Evolutionary conservation across 2,888 invertebrate genomes (phyloP), one percentile per base, ranked within the genome.

Genomic region (Phalera bucephala): DNA sequence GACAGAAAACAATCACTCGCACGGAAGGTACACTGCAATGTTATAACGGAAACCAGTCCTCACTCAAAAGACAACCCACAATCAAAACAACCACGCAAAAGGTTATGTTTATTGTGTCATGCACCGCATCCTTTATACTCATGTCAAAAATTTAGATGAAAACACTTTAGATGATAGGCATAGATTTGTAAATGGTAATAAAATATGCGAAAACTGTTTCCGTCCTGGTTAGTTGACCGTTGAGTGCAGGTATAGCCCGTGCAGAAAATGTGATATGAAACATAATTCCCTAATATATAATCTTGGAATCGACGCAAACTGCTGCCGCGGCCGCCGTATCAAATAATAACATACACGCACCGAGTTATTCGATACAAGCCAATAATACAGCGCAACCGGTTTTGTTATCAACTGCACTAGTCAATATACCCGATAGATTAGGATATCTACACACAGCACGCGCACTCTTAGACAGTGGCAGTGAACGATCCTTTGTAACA

Each of bases 401-500:
- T 13, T 14, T 27, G 9, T 9, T 27, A 9, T 27, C 27, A 2
- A 27, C 27, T 6, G 13, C 27, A n/a, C 8, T 27, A 1, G 2
- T 27, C 2, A 14, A 27, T 1, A n/a, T 27, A 14, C 27, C 3
- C 14, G 14, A 5, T 3, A 1, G 1, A 2, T 1, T 2, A 2
- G 14, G 14, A n/a, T 2, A 3, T 13, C 14, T 8, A 1, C 27
- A 27, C 5, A 3, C 1, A 13, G 19, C 26, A 9, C 30, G 11
- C 13, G 20, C 27, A 6, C 11, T 40, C 3, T 15, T 27, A 2
- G 27, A 40, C n/a, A 40, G 27, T 22, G 39, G 55, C 4, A 50
- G 48, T 31, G 45, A 51, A n/a, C 33, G 38, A 4, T 45, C 46
- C 15, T 48, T 59, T 22, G 45, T 55, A 17, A 39, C 45, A 2